These are phyloP conservation scores for Branchellion lobata DNA, from an alignment of 2,888 invertebrate species.

Conservation along the genomic window DNA sequence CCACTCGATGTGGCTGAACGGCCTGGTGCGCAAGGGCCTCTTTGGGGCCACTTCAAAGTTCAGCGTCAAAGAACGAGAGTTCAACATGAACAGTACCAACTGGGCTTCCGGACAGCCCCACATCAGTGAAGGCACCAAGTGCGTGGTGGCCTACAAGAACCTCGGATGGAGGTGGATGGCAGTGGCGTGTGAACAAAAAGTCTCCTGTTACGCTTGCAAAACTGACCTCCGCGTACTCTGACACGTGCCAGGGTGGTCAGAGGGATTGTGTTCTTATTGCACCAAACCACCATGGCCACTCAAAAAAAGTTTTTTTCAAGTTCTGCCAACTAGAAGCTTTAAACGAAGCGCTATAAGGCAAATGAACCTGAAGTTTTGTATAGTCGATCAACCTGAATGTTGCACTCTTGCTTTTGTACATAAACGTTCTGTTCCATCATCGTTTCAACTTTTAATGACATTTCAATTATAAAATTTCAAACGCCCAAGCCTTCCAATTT, in stretches of 20 bases:
- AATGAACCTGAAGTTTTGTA: not conserved
- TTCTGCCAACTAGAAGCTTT: not conserved
- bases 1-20: not conserved
- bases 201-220: not conserved
- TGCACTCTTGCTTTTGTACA: too few relatives aligned
- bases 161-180: not conserved
- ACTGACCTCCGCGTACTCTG: not conserved
- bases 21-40: not conserved
- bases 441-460: too few relatives aligned
- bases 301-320: not conserved
- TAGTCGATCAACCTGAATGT: not conserved
- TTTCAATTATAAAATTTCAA: too few relatives aligned
- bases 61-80: not conserved
- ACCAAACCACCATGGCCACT: too few relatives aligned
- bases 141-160: not conserved
- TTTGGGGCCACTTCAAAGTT: not conserved
- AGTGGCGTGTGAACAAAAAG: not conserved
- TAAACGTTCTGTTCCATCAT: too few relatives aligned
- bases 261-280: too few relatives aligned
- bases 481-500: too few relatives aligned
- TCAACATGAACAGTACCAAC: not conserved
- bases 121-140: not conserved
- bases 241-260: too few relatives aligned
- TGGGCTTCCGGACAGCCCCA: not conserved
- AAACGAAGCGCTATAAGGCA: not conserved